Evolutionary conservation across 2,888 invertebrate genomes (phyloP).

Genomic region (Penaeus monodon): DNA sequence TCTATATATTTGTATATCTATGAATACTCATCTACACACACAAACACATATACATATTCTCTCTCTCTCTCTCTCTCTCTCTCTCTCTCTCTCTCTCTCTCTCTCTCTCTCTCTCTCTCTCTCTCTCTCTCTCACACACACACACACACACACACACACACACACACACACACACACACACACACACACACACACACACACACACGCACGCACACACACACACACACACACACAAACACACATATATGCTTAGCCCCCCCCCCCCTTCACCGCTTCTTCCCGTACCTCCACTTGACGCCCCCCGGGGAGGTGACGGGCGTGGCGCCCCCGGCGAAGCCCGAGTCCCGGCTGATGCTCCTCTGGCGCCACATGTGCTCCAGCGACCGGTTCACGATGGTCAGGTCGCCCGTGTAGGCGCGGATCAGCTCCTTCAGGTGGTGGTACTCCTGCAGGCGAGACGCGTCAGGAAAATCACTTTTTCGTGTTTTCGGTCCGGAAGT

Average conservation of each 20-base stretch:
- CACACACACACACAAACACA: neutral
- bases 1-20: too few species aligned
- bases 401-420: constrained; percentile 67
- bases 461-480: too few species aligned
- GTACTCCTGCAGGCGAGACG: constrained; percentile 59
- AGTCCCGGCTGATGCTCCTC: constrained; percentile 61
- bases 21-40: too few species aligned
- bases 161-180: neutral
- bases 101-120: too few species aligned
- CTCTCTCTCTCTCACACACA: too few species aligned
- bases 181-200: neutral
- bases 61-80: too few species aligned
- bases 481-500: too few species aligned
- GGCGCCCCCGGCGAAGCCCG: constrained; percentile 65
- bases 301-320: constrained; percentile 67
- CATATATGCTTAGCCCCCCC: neutral
- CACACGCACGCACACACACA: neutral
- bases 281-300: constrained; percentile 67
- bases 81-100: too few species aligned
- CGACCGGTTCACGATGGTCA: constrained; percentile 67
- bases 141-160: too few species aligned
- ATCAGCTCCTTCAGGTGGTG: constrained; percentile 68
- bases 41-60: too few species aligned
- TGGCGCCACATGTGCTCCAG: constrained; percentile 67
- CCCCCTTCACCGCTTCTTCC: neutral